Percentiles rank a stretch among this genome's conserved stretches.
phyloP scores from a whole-genome alignment of 1,140 invertebrate genomes.

The Mactra quadrangularis region DNA sequence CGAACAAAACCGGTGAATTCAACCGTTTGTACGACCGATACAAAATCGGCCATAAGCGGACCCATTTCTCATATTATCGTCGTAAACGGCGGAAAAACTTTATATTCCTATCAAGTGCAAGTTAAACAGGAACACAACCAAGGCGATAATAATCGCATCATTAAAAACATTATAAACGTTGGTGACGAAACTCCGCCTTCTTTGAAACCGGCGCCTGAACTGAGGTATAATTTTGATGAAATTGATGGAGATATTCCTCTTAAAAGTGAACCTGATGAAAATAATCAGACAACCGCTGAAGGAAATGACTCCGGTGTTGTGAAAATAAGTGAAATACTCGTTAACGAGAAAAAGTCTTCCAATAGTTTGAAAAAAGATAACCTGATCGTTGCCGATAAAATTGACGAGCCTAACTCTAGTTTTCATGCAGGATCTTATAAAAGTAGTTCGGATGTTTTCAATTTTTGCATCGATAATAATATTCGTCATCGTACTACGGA shows the following conservation, averaged over 20 bases:
- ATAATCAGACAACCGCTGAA: slow-evolving; percentile 4
- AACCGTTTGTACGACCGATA: not conserved
- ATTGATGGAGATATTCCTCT: slow-evolving; percentile 57
- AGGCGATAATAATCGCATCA: not conserved
- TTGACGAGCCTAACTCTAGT: no score
- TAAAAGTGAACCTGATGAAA: slow-evolving; percentile 36
- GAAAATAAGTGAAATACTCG: slow-evolving; percentile 34
- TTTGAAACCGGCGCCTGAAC: slow-evolving; percentile 11
- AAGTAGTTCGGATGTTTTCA: no score
- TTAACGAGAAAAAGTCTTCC: slow-evolving; percentile 32
- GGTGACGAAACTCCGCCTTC: slow-evolving; percentile 10
- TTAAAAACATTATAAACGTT: not conserved
- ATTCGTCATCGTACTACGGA: no score
- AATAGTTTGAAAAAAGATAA: not conserved
- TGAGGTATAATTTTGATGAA: slow-evolving; percentile 34
- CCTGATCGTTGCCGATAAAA: not conserved
- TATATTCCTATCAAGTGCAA: slow-evolving; percentile 27
- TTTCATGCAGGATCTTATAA: no score
- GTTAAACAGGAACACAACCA: not conserved
- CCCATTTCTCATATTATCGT: slow-evolving; percentile 50
- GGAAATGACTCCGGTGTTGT: slow-evolving; percentile 29
- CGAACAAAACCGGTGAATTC: not conserved
- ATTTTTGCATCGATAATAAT: no score
- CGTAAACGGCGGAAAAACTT: slow-evolving; percentile 37
- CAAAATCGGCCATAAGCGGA: slow-evolving; percentile 25